Evolutionary conservation across 2,797 vertebrate species (phyloP).

Genomic region (Oreortyx pictus): DNA sequence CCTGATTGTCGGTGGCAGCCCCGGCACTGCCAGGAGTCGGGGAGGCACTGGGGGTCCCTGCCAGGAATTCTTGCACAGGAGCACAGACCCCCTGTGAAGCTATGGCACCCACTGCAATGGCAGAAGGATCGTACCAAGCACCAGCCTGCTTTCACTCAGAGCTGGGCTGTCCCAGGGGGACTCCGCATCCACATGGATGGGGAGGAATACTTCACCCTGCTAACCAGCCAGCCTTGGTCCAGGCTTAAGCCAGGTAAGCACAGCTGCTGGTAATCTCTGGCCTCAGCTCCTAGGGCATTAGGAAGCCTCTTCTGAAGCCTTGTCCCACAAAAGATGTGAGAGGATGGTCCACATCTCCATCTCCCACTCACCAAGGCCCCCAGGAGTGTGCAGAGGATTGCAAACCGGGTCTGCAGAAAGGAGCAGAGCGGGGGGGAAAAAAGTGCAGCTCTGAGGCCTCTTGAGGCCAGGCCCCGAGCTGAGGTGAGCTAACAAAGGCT

Average conservation of each 20-base stretch:
- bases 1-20: neutral
- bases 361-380: neutral
- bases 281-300: neutral
- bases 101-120: neutral
- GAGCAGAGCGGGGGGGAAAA: neutral
- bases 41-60: neutral
- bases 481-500: neutral
- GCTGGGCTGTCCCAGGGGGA: neutral
- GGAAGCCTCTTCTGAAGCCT: neutral
- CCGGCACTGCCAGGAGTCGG: neutral
- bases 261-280: neutral
- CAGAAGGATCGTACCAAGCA: neutral
- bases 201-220: fast-evolving
- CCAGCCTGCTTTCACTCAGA: neutral
- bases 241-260: neutral
- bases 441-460: neutral
- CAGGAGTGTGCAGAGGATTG: fast-evolving
- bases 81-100: neutral
- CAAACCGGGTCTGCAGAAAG: neutral
- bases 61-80: neutral
- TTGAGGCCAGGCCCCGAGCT: neutral
- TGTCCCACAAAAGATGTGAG: neutral
- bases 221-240: neutral
- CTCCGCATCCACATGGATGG: neutral
- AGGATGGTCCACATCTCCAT: neutral